Evolutionary conservation across 1,140 invertebrate genomes (phyloP).

Genomic region (Listronotus bonariensis): DNA sequence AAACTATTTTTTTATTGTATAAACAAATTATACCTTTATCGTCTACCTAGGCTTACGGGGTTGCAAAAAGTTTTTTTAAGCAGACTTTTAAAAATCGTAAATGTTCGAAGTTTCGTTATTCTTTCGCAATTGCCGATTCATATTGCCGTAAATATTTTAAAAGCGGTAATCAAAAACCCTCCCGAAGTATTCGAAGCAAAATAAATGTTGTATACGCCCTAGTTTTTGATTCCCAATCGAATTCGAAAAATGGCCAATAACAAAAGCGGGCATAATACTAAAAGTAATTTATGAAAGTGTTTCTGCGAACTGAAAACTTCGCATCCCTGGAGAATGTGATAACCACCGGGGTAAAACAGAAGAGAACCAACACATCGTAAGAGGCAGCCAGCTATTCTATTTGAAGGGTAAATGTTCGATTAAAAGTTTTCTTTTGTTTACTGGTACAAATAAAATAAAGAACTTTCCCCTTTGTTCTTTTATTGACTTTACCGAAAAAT

Average conservation of each 20-base stretch:
- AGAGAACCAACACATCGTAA: conserved; percentile 47
- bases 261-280: conserved; percentile 42
- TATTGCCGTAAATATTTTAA: conserved; percentile 1
- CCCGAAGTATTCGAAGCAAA: conserved; percentile 11
- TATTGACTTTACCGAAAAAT: conserved; percentile 19
- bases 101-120: no score
- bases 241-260: conserved; percentile 38
- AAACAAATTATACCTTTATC: no score
- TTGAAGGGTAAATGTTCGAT: conserved; percentile 47
- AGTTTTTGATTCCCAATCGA: conserved; percentile 24
- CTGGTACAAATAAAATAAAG: conserved; percentile 17
- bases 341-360: conserved; percentile 33
- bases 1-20: no score
- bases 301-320: conserved; percentile 47
- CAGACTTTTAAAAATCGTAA: no score
- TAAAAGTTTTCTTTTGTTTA: conserved; percentile 47
- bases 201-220: conserved; percentile 13
- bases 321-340: conserved; percentile 45
- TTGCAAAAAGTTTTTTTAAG: no score
- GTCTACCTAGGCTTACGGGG: no score
- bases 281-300: conserved; percentile 52
- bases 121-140: no score
- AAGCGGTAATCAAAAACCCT: background rate
- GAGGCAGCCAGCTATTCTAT: conserved; percentile 37
- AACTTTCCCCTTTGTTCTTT: conserved; percentile 20